Conservation (phyloP, 2,888 invertebrate species). For the Heliothis peltigera region DNA sequence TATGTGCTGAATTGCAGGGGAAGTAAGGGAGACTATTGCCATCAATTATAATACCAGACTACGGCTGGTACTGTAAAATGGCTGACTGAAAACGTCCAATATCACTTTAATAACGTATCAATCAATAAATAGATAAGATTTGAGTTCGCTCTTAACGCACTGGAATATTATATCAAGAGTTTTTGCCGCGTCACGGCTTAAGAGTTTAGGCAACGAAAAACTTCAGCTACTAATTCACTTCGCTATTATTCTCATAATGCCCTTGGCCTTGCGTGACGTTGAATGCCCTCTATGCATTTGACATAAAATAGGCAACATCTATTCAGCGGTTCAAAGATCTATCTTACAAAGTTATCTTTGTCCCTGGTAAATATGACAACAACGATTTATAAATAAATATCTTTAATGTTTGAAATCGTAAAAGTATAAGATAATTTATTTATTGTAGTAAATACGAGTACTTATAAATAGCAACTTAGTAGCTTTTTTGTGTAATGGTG, state of each 20-base stretch:
- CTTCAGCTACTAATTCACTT: constrained; percentile 9
- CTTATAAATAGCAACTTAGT: no score
- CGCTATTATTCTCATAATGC: constrained; percentile 1
- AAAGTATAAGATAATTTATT: background rate
- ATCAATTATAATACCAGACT: no score
- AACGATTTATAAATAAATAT: background rate
- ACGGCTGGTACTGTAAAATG: no score
- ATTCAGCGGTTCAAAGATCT: constrained; percentile 21
- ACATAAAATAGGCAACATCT: constrained; percentile 3
- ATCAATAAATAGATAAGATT: no score
- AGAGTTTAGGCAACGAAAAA: constrained; percentile 1
- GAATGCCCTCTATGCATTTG: constrained; percentile 15
- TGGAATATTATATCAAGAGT: background rate
- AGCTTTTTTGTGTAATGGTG: no score
- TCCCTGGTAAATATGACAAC: background rate
- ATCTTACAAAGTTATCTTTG: background rate
- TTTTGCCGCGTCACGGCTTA: background rate
- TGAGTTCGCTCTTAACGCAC: no score
- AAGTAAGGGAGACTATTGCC: no score
- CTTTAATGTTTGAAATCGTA: background rate
- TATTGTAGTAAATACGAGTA: no score
- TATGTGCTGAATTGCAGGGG: no score
- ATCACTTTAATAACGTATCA: no score
- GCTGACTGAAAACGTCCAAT: no score
- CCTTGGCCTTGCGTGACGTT: constrained; percentile 19